Evolutionary conservation across 2,113 vertebrate genomes (phyloP), one percentile per base, ranked within the genome.

Genomic region (Amazona guildingii): DNA sequence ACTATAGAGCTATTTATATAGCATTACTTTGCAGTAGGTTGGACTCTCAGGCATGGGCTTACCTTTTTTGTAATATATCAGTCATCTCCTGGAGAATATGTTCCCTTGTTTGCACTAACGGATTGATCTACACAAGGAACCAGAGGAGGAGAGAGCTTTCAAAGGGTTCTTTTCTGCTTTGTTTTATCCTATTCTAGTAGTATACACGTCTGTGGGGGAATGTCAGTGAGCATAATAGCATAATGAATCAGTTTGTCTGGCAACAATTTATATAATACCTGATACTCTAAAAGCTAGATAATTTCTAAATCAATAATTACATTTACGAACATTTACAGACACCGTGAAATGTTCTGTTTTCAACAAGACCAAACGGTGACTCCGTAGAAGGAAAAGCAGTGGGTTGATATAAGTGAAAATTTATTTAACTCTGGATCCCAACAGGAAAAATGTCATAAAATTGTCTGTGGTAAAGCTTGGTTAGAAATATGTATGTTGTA

Each of bases 1-100:
- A 92, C 80, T 92, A 93, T 90, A 82, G 76, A 95, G 57, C 48
- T 96, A 95, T 95, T 95, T 94, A 90, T 87, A 84, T 72, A 62
- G 48, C 83, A 96, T 90, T 92, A 90, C 69, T 96, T 90, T 75
- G 79, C 73, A 90, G 41, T 24, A 95, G 62, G 51, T 64, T 93
- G 51, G 80, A 93, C n/a, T 83, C 64, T 33, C 20, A 69, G 84
- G 66, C 63, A 89, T 11, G 57, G 28, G 62, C 44, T 90, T 75
- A 16, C 44, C 17, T 90, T 89, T 75, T 94, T 82, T 87, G 48
- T 79, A 76, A 95, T 79, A 59, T 20, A 73, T 8, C 18, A 33
- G 41, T 52, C 31, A 69, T 59, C 24, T 76, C 13, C 62, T 51
- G 67, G 46, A 72, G 61, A 94, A 67, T 35, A 52, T 54, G 37